phyloP scores from a whole-genome alignment of 2,113 vertebrate species.

The Marmota flaviventris region DNA sequence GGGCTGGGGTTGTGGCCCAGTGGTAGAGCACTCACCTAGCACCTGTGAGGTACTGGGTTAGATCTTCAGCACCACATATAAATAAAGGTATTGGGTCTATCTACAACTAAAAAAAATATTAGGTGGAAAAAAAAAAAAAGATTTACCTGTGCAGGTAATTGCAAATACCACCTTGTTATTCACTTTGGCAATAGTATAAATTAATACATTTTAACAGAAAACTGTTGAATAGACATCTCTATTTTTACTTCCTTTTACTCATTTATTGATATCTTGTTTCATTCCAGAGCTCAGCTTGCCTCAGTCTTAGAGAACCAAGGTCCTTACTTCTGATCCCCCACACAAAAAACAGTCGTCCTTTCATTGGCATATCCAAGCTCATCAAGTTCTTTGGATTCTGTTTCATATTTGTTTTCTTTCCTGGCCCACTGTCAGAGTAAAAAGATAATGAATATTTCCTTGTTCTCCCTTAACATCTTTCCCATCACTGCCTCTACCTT shows the following conservation, averaged over 20 bases:
- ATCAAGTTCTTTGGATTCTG: constrained; percentile 10
- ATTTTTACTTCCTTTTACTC: neutral
- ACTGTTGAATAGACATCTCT: neutral
- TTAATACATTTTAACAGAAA: neutral
- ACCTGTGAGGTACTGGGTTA: too few relatives aligned
- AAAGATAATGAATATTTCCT: constrained; percentile 3
- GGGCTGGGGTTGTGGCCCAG: too few relatives aligned
- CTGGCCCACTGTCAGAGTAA: neutral
- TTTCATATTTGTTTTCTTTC: constrained; percentile 47
- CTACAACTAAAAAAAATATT: too few relatives aligned
- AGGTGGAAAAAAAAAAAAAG: too few relatives aligned
- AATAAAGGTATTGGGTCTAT: too few relatives aligned
- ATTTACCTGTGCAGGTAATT: neutral
- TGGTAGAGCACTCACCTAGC: too few relatives aligned
- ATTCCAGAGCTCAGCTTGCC: neutral
- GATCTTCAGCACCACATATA: too few relatives aligned
- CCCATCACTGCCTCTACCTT: neutral
- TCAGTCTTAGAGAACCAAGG: neutral
- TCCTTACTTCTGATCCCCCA: neutral
- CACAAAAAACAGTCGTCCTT: neutral
- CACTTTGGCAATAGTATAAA: neutral
- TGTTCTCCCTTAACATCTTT: neutral
- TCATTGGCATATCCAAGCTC: neutral
- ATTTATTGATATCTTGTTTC: neutral
- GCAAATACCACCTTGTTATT: neutral